Conservation (phyloP, 2,113 vertebrate genomes). For the Pituophis catenifer region DNA sequence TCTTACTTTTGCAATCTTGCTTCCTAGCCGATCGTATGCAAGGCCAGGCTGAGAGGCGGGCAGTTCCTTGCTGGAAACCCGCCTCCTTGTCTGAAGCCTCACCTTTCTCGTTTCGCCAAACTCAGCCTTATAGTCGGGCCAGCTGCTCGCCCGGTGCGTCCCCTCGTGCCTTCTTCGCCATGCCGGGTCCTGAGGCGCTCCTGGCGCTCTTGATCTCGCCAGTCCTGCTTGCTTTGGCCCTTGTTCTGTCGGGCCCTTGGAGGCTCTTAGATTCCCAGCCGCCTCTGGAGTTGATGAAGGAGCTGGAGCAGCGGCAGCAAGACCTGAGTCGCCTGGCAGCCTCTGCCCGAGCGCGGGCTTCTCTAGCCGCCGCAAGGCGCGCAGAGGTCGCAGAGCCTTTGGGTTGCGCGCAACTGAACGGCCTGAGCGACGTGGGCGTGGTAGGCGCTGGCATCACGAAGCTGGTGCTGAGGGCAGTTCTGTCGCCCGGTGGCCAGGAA, state of each 20-base stretch:
- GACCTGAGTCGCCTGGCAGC: constrained; percentile 14
- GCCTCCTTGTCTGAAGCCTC: neutral
- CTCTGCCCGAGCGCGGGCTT: neutral
- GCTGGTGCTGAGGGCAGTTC: constrained; percentile 62
- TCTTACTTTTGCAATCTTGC: neutral
- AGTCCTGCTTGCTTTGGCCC: neutral
- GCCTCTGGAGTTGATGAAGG: neutral
- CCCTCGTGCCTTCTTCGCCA: neutral
- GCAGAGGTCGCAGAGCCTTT: neutral
- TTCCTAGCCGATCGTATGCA: neutral
- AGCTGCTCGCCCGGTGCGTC: too few species aligned
- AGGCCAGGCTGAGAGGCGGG: neutral
- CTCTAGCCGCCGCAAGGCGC: neutral
- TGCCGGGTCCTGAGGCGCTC: neutral
- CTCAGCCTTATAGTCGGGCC: neutral
- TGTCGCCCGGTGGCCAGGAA: constrained; percentile 54
- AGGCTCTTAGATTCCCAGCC: neutral
- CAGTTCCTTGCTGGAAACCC: neutral
- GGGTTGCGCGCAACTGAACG: constrained; percentile 72
- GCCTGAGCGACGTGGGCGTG: constrained; percentile 63
- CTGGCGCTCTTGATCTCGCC: neutral
- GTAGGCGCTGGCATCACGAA: constrained; percentile 80
- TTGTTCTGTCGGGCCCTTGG: neutral
- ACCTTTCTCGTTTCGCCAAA: neutral
- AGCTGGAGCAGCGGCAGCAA: constrained; percentile 23